Conservation (phyloP, 2,797 vertebrate genomes). For the Sandelia bainsii region DNA sequence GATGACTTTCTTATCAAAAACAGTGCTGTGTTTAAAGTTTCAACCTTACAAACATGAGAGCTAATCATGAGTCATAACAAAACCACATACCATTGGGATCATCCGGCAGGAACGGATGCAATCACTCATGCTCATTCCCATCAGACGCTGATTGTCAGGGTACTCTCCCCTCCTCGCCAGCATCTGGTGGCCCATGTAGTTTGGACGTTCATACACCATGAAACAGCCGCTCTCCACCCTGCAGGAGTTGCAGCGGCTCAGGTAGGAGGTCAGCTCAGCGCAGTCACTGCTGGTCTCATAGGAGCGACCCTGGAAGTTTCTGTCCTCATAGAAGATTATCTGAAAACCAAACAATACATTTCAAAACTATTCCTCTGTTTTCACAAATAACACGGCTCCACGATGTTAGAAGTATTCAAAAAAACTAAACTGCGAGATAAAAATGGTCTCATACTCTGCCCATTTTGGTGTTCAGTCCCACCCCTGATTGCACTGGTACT, state of each 20-base stretch:
- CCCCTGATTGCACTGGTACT: conserved; percentile 55
- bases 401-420: background rate
- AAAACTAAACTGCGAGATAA: background rate
- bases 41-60: too few relatives aligned
- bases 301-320: conserved; percentile 79
- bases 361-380: conserved; percentile 6
- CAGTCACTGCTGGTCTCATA: conserved; percentile 80
- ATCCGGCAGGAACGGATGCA: conserved; percentile 81
- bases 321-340: conserved; percentile 81
- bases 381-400: background rate
- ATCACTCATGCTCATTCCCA: conserved; percentile 79
- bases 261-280: conserved; percentile 74
- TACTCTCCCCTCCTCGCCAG: conserved; percentile 82
- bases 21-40: too few relatives aligned
- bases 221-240: conserved; percentile 82
- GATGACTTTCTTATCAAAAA: background rate
- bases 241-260: conserved; percentile 79
- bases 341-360: conserved; percentile 44
- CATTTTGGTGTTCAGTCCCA: conserved; percentile 61
- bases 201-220: conserved; percentile 81
- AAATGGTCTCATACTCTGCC: conserved; percentile 69
- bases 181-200: conserved; percentile 83
- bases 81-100: conserved; percentile 77
- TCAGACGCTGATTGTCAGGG: conserved; percentile 81
- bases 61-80: background rate